phyloP scores from a whole-genome alignment of 2,888 invertebrate species.

The Agrochola lychnidis region DNA sequence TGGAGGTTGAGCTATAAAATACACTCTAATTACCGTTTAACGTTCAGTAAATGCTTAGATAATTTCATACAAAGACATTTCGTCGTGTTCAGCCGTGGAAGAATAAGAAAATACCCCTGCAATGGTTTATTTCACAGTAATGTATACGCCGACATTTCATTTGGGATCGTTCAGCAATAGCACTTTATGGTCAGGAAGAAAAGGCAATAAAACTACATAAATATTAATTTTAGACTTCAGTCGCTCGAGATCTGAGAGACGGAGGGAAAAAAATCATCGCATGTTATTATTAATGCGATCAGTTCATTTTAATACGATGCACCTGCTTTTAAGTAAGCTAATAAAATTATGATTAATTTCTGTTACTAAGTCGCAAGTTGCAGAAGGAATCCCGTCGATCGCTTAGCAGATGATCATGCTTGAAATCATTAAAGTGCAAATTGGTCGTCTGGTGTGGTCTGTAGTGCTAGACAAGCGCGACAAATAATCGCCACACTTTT shows the following conservation, averaged over 20 bases:
- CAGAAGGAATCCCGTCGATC: conserved; percentile 6
- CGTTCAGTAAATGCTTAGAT: conserved; percentile 58
- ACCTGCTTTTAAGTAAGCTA: conserved; percentile 63
- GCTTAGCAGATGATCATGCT: conserved; percentile 39
- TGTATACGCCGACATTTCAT: conserved; percentile 72
- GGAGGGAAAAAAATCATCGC: conserved; percentile 65
- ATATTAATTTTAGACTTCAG: conserved; percentile 76
- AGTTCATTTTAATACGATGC: conserved; percentile 61
- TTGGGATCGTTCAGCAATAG: conserved; percentile 71
- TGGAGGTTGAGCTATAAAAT: conserved; percentile 64
- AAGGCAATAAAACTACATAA: conserved; percentile 79
- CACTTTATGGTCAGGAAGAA: conserved; percentile 81
- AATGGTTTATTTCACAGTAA: conserved; percentile 67
- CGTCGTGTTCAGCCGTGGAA: conserved; percentile 14
- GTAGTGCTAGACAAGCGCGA: conserved; percentile 41
- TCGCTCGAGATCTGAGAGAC: conserved; percentile 74
- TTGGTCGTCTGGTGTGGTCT: conserved; percentile 59
- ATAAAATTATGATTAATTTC: conserved; percentile 63
- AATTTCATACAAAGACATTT: conserved; percentile 63
- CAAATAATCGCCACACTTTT: conserved; percentile 62
- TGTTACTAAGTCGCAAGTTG: conserved; percentile 48
- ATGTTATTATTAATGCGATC: conserved; percentile 66
- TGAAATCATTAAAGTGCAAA: conserved; percentile 43
- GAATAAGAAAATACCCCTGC: conserved; percentile 44
- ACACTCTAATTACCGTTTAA: conserved; percentile 58